Base-by-base conservation (phyloP, 1,140 invertebrate genomes). In the Apis laboriosa region DNA sequence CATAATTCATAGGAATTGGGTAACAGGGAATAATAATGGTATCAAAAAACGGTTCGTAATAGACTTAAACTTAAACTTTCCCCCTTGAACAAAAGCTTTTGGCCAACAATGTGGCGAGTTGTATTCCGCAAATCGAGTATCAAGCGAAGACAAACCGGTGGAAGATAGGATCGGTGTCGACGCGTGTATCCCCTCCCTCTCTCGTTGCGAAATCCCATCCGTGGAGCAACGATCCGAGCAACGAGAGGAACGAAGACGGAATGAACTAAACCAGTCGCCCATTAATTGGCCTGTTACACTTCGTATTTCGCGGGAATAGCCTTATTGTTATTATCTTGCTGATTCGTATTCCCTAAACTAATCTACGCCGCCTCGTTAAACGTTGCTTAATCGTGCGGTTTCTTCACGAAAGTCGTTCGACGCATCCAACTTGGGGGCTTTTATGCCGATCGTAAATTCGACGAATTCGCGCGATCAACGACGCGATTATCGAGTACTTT, bases 301-400 rank as follows among this genome's bases (percentile, higher is more conserved):
- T 78, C 24, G 64, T 49, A 60, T 77, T 53, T 19, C 58, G 19
- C 2, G 2, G 24, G 43, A 55, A 77, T 4, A 9, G 71, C 28
- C 71, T 80, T 64, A 24, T 43, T 34, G 5, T 43, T 43, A 74
- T 80, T 80, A 73, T 28, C 60, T 80, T 28, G 34, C 17, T n/a
- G 74, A 82, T 82, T 77, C 63, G 74, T 73, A 77, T 82, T 77
- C 64, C 56, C 13, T n/a, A n/a, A n/a, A n/a, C 79, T 80, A 80
- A 80, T 80, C 43, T 61, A 13, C 34, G 11, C 17, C 8, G 53
- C 21, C 43, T 24, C 28, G 3, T 60, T 34, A 75, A 64, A 34
- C 17, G 15, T 79, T 58, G 19, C 77, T 55, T 2, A 79, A 82
- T 56, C 55, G 19, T 53, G 4, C 15, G 56, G 15, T 49, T 60